phyloP scores from a whole-genome alignment of 1,140 invertebrate species.

The Diachasma alloeum region DNA sequence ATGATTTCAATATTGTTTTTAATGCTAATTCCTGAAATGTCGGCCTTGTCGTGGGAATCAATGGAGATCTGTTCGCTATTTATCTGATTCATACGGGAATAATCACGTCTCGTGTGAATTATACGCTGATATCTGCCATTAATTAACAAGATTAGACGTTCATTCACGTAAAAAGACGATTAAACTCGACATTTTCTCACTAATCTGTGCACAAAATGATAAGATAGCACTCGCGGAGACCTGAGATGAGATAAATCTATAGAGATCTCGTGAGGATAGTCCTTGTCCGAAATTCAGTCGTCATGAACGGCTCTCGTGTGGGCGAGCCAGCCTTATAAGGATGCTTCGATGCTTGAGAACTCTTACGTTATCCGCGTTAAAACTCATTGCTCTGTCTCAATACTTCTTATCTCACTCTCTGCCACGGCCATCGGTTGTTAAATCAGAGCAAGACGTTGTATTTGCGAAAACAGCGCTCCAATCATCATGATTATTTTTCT shows the following conservation, averaged over 20 bases:
- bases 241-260: neutral
- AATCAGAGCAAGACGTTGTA: neutral
- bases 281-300: constrained; percentile 42
- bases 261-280: constrained; percentile 20
- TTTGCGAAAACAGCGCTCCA: no score
- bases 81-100: no score
- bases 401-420: neutral
- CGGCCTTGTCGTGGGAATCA: no score
- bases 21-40: no score
- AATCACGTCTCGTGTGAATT: no score
- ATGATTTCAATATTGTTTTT: no score
- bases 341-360: constrained; percentile 34
- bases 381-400: constrained; percentile 1
- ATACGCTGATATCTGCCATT: neutral
- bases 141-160: neutral
- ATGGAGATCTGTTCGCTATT: no score
- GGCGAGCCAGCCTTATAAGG: constrained; percentile 48
- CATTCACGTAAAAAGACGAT: no score
- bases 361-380: constrained; percentile 32
- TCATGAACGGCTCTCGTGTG: constrained; percentile 35
- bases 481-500: no score
- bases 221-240: no score
- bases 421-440: constrained; percentile 15
- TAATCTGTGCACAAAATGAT: no score
- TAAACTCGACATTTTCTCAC: no score